Conservation (phyloP, 2,888 invertebrate species). For the Acanthococcus lagerstroemiae region DNA sequence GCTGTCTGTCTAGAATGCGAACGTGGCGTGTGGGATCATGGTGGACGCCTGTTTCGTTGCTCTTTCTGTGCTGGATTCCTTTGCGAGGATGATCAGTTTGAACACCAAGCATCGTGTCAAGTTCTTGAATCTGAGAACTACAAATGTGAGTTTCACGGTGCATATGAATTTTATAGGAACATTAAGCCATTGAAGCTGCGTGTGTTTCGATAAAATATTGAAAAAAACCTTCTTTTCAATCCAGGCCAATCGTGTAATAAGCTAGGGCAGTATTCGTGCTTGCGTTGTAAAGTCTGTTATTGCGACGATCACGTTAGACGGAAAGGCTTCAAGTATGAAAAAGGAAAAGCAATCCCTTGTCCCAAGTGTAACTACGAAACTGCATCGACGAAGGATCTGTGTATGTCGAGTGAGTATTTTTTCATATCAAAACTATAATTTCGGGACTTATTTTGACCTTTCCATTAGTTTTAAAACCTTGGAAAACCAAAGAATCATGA, state of each 20-base stretch:
- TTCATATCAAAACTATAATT: too few species aligned
- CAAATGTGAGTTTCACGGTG: conserved; percentile 59
- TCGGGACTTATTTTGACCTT: conserved; percentile 7
- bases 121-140: conserved; percentile 88
- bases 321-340: conserved; percentile 79
- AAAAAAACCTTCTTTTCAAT: conserved; percentile 34
- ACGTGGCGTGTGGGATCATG: conserved; percentile 91
- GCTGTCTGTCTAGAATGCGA: conserved; percentile 87
- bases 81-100: conserved; percentile 93
- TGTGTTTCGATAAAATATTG: background rate
- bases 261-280: conserved; percentile 86
- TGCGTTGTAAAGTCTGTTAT: conserved; percentile 90
- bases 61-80: conserved; percentile 79
- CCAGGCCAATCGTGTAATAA: conserved; percentile 87
- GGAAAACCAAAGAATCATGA: too few species aligned
- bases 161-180: too few species aligned
- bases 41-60: conserved; percentile 81
- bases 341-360: conserved; percentile 75
- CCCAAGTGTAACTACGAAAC: conserved; percentile 90
- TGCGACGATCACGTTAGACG: conserved; percentile 93
- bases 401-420: conserved; percentile 74
- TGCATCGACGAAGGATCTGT: conserved; percentile 85
- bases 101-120: conserved; percentile 95
- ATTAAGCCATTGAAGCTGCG: background rate
- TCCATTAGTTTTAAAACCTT: background rate